Base-by-base conservation (phyloP, 2,113 vertebrate genomes). In the Syngnathoides biaculeatus region DNA sequence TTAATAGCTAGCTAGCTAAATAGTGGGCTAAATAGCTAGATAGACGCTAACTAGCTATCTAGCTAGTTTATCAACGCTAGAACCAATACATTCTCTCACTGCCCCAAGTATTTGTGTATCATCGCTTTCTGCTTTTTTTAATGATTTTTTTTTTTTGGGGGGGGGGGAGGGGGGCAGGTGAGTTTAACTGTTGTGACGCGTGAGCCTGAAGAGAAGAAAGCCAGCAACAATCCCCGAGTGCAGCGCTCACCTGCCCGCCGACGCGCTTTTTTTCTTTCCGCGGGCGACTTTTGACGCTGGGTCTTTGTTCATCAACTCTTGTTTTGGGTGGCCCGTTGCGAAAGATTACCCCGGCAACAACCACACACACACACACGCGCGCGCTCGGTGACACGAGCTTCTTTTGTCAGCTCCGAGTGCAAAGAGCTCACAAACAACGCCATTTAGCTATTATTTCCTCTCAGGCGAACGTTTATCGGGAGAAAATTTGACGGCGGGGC, bases 401-500 rank as follows among this genome's bases (percentile, higher is more conserved):
- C 84, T 69, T 84, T 84, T 90, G 83, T 88, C 83, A 81, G 73
- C 67, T 83, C 79, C 57, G 70, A 30, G 68, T 79, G 82, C 80
- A 55, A 69, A 81, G 77, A 88, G 76, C 79, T 86, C 85, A 81
- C 87, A 90, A 89, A 92, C 88, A 87, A 89, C 73, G 83, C 87
- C 88, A 90, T 91, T 92, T 91, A 89, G 81, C 89, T 86, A 89
- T 92, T 92, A 92, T 92, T 89, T 89, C 87, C 86, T 89, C 83
- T 78, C 83, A 86, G 87, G 63, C 42, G 35, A 73, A 80, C 77
- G 69, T 83, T 87, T 82, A 79, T 75, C 73, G 64, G 61, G 19
- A 62, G 39, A 80, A 84, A 81, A 76, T 64, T 52, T 24, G 42
- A 84, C 75, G 63, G 74, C 75, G 63, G 74, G 68, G 78, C 69